A percentile compares a stretch with the other conserved stretches of the same genome.
Conservation (phyloP, 2,888 invertebrate genomes). For the Drosophila acutilabella region DNA sequence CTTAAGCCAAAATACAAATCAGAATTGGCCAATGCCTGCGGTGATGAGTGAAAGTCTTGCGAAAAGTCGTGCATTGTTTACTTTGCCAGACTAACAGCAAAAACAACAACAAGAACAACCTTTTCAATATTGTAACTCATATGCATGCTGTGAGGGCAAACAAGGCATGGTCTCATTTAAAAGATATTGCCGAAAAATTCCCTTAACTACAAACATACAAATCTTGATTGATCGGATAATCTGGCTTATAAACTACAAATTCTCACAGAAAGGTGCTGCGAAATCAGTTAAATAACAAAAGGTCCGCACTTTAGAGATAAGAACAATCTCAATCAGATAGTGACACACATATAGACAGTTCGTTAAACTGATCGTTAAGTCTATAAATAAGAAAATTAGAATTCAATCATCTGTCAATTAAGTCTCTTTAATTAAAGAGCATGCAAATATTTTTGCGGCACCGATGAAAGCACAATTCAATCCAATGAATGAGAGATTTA, state of each 20-base stretch:
- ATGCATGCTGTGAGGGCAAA: conserved; percentile 43
- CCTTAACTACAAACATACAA: conserved; percentile 2
- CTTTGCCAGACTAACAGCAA: conserved; percentile 1
- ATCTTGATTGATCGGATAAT: conserved; percentile 40
- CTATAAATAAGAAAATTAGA: conserved; percentile 55
- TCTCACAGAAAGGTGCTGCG: conserved; percentile 28
- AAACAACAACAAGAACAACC: conserved; percentile 12
- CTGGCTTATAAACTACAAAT: conserved; percentile 19
- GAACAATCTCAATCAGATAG: conserved; percentile 21
- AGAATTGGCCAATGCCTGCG: conserved; percentile 64
- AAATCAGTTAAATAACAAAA: conserved; percentile 20
- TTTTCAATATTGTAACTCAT: conserved; percentile 37
- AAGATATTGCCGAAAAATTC: conserved; percentile 39
- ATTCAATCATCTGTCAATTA: conserved; percentile 74
- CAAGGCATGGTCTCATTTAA: conserved; percentile 27
- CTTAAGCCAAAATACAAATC: conserved; percentile 24
- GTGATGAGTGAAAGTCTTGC: conserved; percentile 71
- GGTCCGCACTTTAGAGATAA: conserved; percentile 12
- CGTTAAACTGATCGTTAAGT: conserved; percentile 57
- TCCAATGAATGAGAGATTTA: conserved; percentile 9
- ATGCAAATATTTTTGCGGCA: conserved; percentile 69
- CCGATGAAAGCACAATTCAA: conserved; percentile 53
- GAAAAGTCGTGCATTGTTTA: conserved; percentile 71
- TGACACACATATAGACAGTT: conserved; percentile 5
- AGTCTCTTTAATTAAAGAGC: conserved; percentile 48